Percentiles rank a stretch among this genome's conserved stretches.
These are phyloP conservation scores for Etheostoma nigrum DNA, from an alignment of 2,797 vertebrate genomes.

Conservation along the genomic window DNA sequence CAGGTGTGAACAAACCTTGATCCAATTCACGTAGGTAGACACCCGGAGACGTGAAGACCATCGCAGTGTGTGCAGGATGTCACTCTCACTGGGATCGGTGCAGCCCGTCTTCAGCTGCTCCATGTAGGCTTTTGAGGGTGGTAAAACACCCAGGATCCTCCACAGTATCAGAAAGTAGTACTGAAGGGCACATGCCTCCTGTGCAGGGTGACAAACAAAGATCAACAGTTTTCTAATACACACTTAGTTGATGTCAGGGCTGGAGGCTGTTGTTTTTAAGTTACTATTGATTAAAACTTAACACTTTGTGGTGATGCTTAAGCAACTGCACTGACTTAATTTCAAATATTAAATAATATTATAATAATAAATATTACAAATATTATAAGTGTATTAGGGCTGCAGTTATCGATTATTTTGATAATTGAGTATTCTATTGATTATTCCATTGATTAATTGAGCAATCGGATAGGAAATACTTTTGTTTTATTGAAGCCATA, in stretches of 20 bases:
- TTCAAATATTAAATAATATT: background rate
- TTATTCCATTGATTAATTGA: too few relatives aligned
- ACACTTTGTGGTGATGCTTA: background rate
- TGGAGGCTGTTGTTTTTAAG: background rate
- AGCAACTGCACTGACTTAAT: background rate
- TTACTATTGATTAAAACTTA: background rate
- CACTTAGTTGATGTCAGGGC: background rate
- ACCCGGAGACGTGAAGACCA: constrained; percentile 97
- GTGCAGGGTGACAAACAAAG: constrained; percentile 17
- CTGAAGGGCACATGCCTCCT: constrained; percentile 99
- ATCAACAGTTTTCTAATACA: background rate
- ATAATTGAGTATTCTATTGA: too few relatives aligned
- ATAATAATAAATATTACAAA: background rate
- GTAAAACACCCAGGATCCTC: constrained; percentile 95
- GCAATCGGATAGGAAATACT: too few relatives aligned
- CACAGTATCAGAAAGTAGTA: constrained; percentile 98
- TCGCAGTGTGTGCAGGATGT: constrained; percentile 94
- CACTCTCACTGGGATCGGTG: constrained; percentile 92
- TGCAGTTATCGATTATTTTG: too few relatives aligned
- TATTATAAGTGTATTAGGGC: background rate
- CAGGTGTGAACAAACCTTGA: constrained; percentile 86
- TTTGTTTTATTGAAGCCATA: too few relatives aligned
- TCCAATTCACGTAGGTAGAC: constrained; percentile 91
- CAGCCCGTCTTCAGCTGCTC: constrained; percentile 91
- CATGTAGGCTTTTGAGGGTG: constrained; percentile 93